Evolutionary conservation across 2,113 vertebrate genomes (phyloP), one percentile per base, ranked within the genome.

Genomic region (Atrichornis clamosus): DNA sequence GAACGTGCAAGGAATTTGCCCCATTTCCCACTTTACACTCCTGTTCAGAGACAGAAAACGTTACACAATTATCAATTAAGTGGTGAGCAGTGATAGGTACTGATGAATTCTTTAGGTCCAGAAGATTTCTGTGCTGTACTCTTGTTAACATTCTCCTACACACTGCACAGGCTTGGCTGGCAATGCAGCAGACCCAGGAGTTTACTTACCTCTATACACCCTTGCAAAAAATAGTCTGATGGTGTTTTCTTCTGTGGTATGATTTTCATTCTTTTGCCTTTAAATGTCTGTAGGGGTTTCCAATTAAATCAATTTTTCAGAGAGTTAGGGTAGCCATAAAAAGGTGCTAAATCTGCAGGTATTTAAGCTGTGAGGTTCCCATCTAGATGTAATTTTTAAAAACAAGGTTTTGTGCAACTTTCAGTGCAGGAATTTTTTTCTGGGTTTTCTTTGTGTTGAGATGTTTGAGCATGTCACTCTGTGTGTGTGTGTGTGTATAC

Each of bases 91-190:
- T 33, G 37, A 89, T 49, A 55, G 2, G 2, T 44, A 35, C 22
- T 19, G 41, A 13, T 1, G 0, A 67, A 11, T 2, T 10, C 58
- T 87, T 90, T 22, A 30, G 32, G 26, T 47, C 52, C 28, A 22
- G 41, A 30, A 62, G 39, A 33, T 41, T 84, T 85, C 11, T 42
- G 59, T 39, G 33, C 23, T 39, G 79, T 37, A 28, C 14, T 59
- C 15, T 19, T 4, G 11, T 41, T 32, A 52, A 18, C 9, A 21
- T 58, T 42, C 70, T 87, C 37, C 33, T 33, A 19, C 2, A 4
- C 0, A 0, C 26, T 18, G 21, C 46, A 3, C 12, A 30, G 32
- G 68, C 52, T 35, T 35, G 23, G 58, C 50, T 41, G 13, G n/a
- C 15, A 58, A 2, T 3, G 17, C 58, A 47, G n/a, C 18, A 39